Evolutionary conservation across 2,797 vertebrate species (phyloP).

Genomic region (Trachops cirrhosus): DNA sequence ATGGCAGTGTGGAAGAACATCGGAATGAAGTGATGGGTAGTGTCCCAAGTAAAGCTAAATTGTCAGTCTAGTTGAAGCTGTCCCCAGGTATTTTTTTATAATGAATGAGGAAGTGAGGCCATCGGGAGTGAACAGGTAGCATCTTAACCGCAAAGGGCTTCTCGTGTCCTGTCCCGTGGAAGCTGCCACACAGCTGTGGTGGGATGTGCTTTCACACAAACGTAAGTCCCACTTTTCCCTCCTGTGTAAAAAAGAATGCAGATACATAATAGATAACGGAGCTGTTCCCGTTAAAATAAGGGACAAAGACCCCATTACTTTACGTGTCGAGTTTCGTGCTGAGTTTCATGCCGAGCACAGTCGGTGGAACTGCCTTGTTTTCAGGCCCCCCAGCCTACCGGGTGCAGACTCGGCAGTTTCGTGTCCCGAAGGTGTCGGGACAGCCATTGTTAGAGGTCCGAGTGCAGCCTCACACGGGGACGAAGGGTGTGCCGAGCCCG

Average conservation of each 20-base stretch:
- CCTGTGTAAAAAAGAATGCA: neutral
- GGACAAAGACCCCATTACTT: neutral
- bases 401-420: neutral
- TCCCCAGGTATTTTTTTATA: neutral
- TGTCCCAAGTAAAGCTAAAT: neutral
- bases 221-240: neutral
- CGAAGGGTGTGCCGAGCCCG: neutral
- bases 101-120: neutral
- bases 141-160: neutral
- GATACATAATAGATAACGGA: neutral
- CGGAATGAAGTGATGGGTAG: neutral
- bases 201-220: neutral
- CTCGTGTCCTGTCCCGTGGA: neutral
- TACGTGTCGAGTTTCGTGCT: neutral
- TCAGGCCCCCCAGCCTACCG: neutral
- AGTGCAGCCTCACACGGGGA: neutral
- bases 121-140: neutral
- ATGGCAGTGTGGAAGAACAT: neutral
- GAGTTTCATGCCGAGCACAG: neutral
- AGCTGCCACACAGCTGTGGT: fast-evolving
- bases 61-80: neutral
- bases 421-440: neutral
- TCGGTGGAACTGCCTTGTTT: neutral
- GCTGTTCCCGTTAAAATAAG: neutral
- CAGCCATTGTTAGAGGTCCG: neutral